Evolutionary conservation across 2,888 invertebrate species (phyloP), one percentile per base, ranked within the genome.

Genomic region (Gerosis bhagava): DNA sequence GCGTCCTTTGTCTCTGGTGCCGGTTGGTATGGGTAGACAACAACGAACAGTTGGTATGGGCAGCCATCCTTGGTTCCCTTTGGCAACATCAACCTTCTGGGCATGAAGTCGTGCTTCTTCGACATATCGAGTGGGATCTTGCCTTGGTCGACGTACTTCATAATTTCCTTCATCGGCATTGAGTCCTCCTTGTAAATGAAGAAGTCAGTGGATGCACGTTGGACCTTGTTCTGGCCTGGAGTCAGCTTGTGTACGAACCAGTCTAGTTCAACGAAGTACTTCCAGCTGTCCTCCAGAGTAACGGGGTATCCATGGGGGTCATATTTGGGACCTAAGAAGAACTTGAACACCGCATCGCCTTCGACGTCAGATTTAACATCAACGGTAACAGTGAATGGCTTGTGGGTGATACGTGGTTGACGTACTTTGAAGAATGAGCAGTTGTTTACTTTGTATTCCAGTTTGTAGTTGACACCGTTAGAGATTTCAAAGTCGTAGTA

Each of bases 311-410:
- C 90, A 34, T 88, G 84, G 55, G 89, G 82, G 63, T 93, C 92
- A 65, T 91, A 92, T 73, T 93, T 94, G 5, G 94, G 94, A 53
- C 93, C 94, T 24, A 94, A 62, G 89, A 92, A 95, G 15, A 93
- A 76, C 57, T 92, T 92, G 45, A 94, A 72, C 8, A 90, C 83
- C 2, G 91, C 93, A 50, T 92, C 89, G 24, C 78, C 78, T 5
- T 84, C 77, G 53, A 90, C 87, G 39, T 93, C 91, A 44, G 93
- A 90, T 43, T 89, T 87, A 12, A 94, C 75, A 28, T 90, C 80
- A 56, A 94, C 74, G 48, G 86, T 88, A 54, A 93, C 87, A 45
- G 81, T 86, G 88, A 94, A 95, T 2, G 91, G 89, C 52, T 93
- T 91, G 81, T 94, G 93, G 77, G 93, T 93, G 22, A 95, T 80